phyloP scores from a whole-genome alignment of 2,113 vertebrate species.

The Pseudorectes ferrugineus region DNA sequence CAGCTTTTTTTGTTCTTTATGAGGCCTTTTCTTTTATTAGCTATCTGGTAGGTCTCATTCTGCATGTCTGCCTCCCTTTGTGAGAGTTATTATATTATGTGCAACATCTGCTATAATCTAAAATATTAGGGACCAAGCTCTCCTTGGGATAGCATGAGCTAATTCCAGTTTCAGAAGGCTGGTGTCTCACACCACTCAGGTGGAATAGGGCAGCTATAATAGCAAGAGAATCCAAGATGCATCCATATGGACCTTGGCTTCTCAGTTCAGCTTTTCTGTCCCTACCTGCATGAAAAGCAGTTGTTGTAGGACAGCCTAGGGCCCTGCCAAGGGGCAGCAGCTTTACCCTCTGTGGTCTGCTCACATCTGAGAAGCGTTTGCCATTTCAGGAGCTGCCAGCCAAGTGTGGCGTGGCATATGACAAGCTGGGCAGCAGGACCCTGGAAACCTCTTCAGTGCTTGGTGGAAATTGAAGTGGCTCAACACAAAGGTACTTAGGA shows the following conservation, averaged over 20 bases:
- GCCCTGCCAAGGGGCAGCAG: not conserved
- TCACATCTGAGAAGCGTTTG: not conserved
- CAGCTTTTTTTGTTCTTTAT: not conserved
- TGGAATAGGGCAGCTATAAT: not conserved
- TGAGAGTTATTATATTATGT: not conserved
- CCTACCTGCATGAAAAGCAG: not conserved
- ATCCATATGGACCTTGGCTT: not conserved
- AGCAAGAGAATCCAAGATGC: not conserved
- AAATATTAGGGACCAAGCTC: not conserved
- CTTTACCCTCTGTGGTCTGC: not conserved
- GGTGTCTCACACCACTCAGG: not conserved
- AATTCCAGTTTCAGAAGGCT: not conserved
- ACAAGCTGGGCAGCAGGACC: not conserved
- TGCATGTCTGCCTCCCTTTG: not conserved
- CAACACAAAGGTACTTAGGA: not conserved
- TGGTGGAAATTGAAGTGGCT: not conserved
- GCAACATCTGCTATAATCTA: not conserved
- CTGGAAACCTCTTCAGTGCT: not conserved
- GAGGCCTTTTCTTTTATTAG: constrained; percentile 35
- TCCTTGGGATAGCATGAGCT: not conserved
- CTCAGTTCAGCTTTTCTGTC: not conserved
- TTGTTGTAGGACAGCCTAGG: not conserved
- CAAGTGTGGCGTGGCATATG: not conserved
- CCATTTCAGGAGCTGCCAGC: not conserved
- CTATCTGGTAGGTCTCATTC: not conserved